These are phyloP conservation scores for Eutrigla gurnardus DNA, from an alignment of 2,797 vertebrate genomes.

Conservation along the genomic window DNA sequence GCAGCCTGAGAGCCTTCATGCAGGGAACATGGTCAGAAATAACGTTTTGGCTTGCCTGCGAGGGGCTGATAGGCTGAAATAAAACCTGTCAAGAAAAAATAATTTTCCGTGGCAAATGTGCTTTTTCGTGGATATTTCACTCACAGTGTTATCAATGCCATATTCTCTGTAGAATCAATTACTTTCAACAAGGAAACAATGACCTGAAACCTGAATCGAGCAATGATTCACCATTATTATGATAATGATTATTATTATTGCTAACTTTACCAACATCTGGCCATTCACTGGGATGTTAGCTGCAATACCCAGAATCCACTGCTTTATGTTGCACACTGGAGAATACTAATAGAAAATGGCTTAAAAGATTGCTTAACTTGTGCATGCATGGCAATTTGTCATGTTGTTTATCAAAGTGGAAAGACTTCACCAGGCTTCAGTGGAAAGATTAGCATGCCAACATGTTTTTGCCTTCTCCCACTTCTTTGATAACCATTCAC, in stretches of 20 bases:
- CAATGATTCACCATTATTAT: not conserved
- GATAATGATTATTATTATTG: not conserved
- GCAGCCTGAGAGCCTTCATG: slow-evolving; percentile 15
- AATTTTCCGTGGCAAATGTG: not conserved
- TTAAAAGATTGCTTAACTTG: not conserved
- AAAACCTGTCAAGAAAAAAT: slow-evolving; percentile 33
- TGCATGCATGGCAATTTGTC: rapidly evolving
- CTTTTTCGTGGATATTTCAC: slow-evolving; percentile 5
- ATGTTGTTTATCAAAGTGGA: not conserved
- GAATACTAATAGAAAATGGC: not conserved
- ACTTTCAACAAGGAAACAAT: not conserved
- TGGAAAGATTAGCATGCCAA: not conserved
- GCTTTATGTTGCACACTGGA: not conserved
- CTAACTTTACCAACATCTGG: not conserved
- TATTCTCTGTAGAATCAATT: not conserved
- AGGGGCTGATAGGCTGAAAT: slow-evolving; percentile 8
- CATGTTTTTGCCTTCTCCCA: not conserved
- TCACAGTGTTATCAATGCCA: slow-evolving; percentile 4
- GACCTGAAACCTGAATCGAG: not conserved
- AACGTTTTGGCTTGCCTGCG: slow-evolving; percentile 8
- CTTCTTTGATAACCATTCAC: not conserved
- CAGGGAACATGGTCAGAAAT: slow-evolving; percentile 17
- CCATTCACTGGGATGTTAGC: not conserved
- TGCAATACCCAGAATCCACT: not conserved
- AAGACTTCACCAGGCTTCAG: not conserved